Conservation (phyloP, 2,888 invertebrate species). For the Lasioglossum marginatum region DNA sequence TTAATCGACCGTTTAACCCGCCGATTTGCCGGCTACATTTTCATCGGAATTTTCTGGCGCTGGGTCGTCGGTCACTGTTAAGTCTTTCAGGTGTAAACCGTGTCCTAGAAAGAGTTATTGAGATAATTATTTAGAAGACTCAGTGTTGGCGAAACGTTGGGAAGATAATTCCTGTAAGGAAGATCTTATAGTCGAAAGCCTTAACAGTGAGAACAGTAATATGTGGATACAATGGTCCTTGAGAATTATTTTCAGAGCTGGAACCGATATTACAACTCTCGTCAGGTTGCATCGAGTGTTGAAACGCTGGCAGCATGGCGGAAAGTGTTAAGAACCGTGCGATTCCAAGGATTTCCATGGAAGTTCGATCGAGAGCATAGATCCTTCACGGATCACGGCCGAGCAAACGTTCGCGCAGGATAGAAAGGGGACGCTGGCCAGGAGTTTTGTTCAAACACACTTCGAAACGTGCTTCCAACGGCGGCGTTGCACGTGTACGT, state of each 20-base stretch:
- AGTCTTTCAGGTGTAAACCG: background rate
- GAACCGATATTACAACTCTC: background rate
- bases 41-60: background rate
- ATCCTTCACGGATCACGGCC: conserved; percentile 27
- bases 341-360: conserved; percentile 14
- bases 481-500: conserved; percentile 74
- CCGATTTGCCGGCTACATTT: background rate
- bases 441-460: conserved; percentile 76
- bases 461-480: conserved; percentile 73
- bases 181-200: background rate
- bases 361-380: conserved; percentile 32
- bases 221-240: background rate
- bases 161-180: background rate
- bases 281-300: background rate
- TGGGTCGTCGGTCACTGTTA: too few species aligned
- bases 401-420: conserved; percentile 21
- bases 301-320: background rate
- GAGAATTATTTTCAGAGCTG: background rate
- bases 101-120: too few species aligned
- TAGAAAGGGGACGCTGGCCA: conserved; percentile 50
- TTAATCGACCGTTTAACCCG: background rate
- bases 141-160: background rate
- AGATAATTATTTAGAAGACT: background rate
- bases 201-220: background rate
- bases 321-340: conserved; percentile 1